phyloP scores from a whole-genome alignment of 2,888 invertebrate species.

The Limnephilus auricula region DNA sequence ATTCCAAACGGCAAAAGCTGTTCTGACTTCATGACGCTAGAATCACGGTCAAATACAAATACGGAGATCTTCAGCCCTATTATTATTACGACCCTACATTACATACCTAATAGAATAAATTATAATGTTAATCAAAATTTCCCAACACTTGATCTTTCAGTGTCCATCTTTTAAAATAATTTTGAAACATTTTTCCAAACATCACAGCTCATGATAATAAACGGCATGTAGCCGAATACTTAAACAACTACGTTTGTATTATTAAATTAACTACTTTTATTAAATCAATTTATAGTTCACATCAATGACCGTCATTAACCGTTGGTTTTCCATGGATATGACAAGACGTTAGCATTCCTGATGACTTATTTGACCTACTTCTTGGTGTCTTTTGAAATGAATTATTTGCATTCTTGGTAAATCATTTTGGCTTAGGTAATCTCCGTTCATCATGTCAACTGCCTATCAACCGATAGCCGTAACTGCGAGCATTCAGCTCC shows the following conservation, averaged over 20 bases:
- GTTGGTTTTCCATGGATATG: background rate
- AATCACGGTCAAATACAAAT: background rate
- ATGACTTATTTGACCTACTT: background rate
- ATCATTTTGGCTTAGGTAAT: background rate
- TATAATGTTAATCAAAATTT: background rate
- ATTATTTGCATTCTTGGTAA: background rate
- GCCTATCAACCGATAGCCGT: background rate
- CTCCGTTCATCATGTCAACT: background rate
- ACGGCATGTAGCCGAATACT: background rate
- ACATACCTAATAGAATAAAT: background rate
- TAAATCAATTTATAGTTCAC: background rate
- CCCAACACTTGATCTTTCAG: background rate
- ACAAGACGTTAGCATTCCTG: background rate
- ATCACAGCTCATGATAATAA: background rate
- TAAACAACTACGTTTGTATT: background rate
- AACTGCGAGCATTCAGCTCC: background rate
- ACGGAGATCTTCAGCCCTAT: too few species aligned
- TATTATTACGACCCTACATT: too few species aligned
- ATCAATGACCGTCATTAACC: background rate
- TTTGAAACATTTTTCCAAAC: background rate
- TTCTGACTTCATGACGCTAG: background rate
- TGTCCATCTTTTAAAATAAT: too few species aligned
- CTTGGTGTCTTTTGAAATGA: background rate
- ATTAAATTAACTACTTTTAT: too few species aligned
- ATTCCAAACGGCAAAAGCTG: too few species aligned